Conservation (phyloP, 2,888 invertebrate species). For the Erebia palarica region DNA sequence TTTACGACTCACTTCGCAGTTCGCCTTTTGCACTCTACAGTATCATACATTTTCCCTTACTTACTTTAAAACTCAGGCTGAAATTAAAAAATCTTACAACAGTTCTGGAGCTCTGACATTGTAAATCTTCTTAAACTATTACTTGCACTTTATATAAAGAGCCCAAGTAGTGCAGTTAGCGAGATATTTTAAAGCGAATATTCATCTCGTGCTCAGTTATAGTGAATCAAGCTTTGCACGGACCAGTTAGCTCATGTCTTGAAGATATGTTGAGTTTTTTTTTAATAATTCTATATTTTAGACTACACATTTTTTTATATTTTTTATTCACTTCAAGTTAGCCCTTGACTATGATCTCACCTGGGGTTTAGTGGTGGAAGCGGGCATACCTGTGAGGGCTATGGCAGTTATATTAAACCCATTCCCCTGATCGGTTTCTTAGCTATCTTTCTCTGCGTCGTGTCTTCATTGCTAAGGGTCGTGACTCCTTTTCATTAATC, state of each 20-base stretch:
- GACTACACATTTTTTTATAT: not conserved
- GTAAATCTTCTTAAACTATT: slow-evolving; percentile 30
- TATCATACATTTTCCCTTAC: slow-evolving; percentile 5
- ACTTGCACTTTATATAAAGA: slow-evolving; percentile 33
- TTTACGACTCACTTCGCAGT: not conserved
- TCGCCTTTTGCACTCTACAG: not conserved
- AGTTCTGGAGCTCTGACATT: slow-evolving; percentile 16
- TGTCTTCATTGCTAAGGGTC: no score
- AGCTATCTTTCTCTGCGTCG: no score
- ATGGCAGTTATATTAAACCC: no score
- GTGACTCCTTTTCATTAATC: no score
- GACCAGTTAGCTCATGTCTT: slow-evolving; percentile 18
- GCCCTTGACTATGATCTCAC: no score
- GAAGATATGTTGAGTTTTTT: not conserved
- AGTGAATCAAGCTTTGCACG: slow-evolving; percentile 40
- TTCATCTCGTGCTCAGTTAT: slow-evolving; percentile 35
- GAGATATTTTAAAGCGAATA: slow-evolving; percentile 38
- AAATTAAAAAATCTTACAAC: slow-evolving; percentile 22
- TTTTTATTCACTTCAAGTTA: no score
- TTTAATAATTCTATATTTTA: no score
- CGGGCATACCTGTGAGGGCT: no score
- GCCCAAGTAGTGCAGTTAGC: slow-evolving; percentile 36
- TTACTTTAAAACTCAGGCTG: slow-evolving; percentile 10
- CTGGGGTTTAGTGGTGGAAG: no score
- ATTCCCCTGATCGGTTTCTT: no score